A percentile compares a stretch with the other conserved stretches of the same genome.
Conservation (phyloP, 2,113 vertebrate genomes). For the Mesocricetus auratus region DNA sequence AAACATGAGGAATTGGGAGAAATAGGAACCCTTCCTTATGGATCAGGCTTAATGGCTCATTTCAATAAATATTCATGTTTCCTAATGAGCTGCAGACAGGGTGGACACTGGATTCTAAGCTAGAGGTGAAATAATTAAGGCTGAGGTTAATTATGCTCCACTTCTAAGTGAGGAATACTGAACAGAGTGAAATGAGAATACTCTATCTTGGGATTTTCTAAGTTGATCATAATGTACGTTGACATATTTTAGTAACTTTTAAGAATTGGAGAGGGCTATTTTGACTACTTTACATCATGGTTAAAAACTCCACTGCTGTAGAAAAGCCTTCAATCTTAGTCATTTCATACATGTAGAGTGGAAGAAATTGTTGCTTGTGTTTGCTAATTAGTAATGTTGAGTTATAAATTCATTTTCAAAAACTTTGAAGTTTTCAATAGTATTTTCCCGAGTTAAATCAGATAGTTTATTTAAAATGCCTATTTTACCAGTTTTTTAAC, state of each 20-base stretch:
- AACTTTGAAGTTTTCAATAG: not conserved
- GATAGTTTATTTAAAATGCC: not conserved
- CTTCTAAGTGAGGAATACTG: not conserved
- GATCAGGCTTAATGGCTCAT: not conserved
- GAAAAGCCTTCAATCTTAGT: not conserved
- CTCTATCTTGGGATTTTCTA: not conserved
- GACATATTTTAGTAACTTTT: slow-evolving; percentile 2
- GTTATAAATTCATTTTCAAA: slow-evolving; percentile 36
- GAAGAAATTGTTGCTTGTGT: not conserved
- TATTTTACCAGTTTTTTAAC: not conserved
- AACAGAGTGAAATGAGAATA: slow-evolving; percentile 12
- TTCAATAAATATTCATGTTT: slow-evolving; percentile 4
- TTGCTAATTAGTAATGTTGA: not conserved
- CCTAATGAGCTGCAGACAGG: not conserved
- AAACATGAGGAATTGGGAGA: not conserved
- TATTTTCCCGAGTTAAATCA: slow-evolving; percentile 2
- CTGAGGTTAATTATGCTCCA: not conserved
- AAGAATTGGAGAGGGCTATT: not conserved
- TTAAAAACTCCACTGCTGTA: not conserved
- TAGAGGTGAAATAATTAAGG: not conserved
- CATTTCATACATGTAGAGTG: not conserved
- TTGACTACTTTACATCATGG: not conserved
- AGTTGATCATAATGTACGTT: slow-evolving; percentile 38
- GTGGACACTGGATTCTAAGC: not conserved
- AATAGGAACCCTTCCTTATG: not conserved